Base-by-base conservation (phyloP, 2,797 vertebrate species). In the Cheirogaleus major region DNA sequence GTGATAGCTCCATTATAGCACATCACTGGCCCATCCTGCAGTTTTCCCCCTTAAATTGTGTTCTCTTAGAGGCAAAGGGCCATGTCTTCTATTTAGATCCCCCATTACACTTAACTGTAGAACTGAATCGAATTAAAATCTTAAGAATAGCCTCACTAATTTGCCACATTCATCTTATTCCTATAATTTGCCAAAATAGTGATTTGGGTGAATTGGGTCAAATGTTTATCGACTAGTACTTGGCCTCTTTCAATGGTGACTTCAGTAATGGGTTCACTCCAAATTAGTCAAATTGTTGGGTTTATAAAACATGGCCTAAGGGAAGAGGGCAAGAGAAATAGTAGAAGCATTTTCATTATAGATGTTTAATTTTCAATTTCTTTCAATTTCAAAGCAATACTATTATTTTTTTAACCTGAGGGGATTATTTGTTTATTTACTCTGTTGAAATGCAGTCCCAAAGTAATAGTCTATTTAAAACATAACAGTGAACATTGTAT, bases 271-370 rank as follows among this genome's bases (percentile, higher is more conserved):
- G 35, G 81, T 65, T 90, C 59, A 82, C 0, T 57, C 32, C 50
- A 83, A 73, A 95, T 57, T 41, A 76, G 52, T 84, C 50, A 70
- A 81, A 50, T 72, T 93, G 35, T 38, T 41, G 32, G 30, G 14
- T 82, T 92, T 92, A 8, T 76, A 70, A 92, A 89, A 93, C 23
- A 55, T 55, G 22, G 59, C 22, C 50, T 72, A 50, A 63, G 79
- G 38, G 25, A 69, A 95, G 32, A 50, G 38, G 17, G 41, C 27
- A 93, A 89, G 48, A 52, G 30, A 91, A 83, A 78, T 6, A 92
- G 61, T 8, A 93, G 57, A 48, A 86, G 25, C 14, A 35, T n/a
- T 88, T 89, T 65, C 43, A 45, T 80, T 85, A 57, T 0, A 5
- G 41, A 48, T 80, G 3, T 32, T 93, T 89, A 48, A 15, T 75